Conservation (phyloP, 2,888 invertebrate species). For the Tinea trinotella region DNA sequence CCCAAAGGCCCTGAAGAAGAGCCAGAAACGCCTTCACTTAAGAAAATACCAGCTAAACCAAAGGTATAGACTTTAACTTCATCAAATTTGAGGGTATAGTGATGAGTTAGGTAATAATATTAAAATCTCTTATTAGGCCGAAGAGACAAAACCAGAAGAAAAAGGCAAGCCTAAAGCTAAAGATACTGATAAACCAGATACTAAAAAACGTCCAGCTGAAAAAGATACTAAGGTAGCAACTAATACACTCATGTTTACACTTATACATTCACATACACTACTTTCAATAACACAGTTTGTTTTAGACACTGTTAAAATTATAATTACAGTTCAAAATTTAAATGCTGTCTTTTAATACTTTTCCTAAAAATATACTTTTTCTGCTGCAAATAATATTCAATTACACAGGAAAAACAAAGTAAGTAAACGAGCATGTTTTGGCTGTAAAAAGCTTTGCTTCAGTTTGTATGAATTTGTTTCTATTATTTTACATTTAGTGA, state of each 20-base stretch:
- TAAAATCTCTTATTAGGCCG: slow-evolving; percentile 41
- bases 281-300: neutral
- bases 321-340: slow-evolving; percentile 5
- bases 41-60: slow-evolving; percentile 56
- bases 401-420: slow-evolving; percentile 22
- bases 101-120: slow-evolving; percentile 14
- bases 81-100: neutral
- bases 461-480: neutral
- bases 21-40: slow-evolving; percentile 52
- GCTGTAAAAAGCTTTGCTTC: slow-evolving; percentile 38
- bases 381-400: slow-evolving; percentile 8
- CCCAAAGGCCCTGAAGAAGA: slow-evolving; percentile 59
- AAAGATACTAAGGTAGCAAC: slow-evolving; percentile 58
- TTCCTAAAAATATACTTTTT: slow-evolving; percentile 20
- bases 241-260: neutral
- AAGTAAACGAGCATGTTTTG: slow-evolving; percentile 29
- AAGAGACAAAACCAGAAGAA: slow-evolving; percentile 58
- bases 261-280: neutral
- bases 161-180: slow-evolving; percentile 54
- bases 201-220: slow-evolving; percentile 58
- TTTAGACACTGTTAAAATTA: neutral
- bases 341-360: slow-evolving; percentile 1
- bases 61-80: slow-evolving; percentile 40
- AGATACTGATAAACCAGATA: slow-evolving; percentile 50
- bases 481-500: neutral